Base-by-base conservation (phyloP, 2,113 vertebrate genomes). In the Engraulis encrasicolus region DNA sequence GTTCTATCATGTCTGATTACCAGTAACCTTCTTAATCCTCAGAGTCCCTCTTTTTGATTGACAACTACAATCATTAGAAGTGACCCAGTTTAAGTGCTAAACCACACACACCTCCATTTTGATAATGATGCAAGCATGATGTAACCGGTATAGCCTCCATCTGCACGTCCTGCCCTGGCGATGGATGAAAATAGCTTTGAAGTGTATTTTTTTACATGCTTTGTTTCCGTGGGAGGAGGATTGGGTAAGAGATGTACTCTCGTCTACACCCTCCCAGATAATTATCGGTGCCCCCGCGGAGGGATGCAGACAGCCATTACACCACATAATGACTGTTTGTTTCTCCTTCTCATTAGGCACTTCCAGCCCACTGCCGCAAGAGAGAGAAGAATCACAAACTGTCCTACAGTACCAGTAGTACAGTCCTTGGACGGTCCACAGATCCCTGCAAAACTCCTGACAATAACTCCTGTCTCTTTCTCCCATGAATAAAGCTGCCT, bases 161-260 rank as follows among this genome's bases (percentile, higher is more conserved):
- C n/a, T n/a, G n/a, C n/a, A n/a, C n/a, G n/a, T n/a, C n/a, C n/a
- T 50, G 3, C 19, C 18, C n/a, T 71, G 61, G 19, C 40, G 83
- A 50, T 34, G 74, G 66, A 66, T 81, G 84, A 85, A 48, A 3
- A 31, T 61, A 54, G 81, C 20, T 78, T 86, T 80, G 36, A 81
- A 14, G 49, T 36, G 81, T 85, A n/a, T n/a, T n/a, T n/a, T n/a
- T n/a, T 81, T 78, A 84, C 20, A 34, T 50, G 79, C 45, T 77
- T 84, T 78, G 87, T 88, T 89, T 89, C 37, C 77, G 85, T 14
- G 20, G n/a, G n/a, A n/a, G n/a, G 87, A 85, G 85, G 84, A 82
- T 83, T 84, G 80, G 82, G 66, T 80, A 82, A n/a, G n/a, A n/a
- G 37, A 40, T 79, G 79, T 61, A n/a, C n/a, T n/a, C n/a, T n/a